Conservation (phyloP, 30 jellyfish, hydroid and myxozoan genomes). For the Pseudorhiza aurosa region DNA sequence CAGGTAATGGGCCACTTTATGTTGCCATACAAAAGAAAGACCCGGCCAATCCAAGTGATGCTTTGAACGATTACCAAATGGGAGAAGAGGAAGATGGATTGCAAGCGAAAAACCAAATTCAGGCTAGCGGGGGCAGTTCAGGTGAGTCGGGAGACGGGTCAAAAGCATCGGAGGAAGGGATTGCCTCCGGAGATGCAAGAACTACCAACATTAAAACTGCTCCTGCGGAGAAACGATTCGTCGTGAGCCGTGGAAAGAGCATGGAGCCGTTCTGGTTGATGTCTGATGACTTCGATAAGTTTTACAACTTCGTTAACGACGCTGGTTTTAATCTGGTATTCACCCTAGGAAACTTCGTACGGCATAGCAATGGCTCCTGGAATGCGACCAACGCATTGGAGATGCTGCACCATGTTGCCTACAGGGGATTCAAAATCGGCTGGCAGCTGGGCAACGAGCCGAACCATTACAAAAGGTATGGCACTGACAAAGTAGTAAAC, state of each 20-base stretch:
- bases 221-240: background rate
- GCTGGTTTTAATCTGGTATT: conserved; percentile 64
- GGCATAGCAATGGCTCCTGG: conserved; percentile 58
- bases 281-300: conserved; percentile 76
- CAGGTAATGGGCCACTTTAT: conserved; percentile 4
- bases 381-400: conserved; percentile 71
- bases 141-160: conserved; percentile 20
- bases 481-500: conserved; percentile 25
- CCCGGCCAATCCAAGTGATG: conserved; percentile 52
- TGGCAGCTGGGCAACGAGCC: conserved; percentile 86
- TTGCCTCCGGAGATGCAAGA: background rate
- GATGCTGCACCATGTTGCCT: conserved; percentile 57
- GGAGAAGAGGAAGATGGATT: background rate
- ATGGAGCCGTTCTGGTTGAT: conserved; percentile 66
- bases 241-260: background rate
- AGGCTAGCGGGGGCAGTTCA: conserved; percentile 1
- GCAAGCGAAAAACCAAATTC: background rate
- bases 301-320: conserved; percentile 40
- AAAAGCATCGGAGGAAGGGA: conserved; percentile 16
- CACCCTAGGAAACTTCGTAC: conserved; percentile 60
- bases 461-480: conserved; percentile 68
- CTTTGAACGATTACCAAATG: background rate
- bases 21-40: conserved; percentile 1
- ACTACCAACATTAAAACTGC: background rate
- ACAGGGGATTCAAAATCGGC: conserved; percentile 66